Evolutionary conservation across 2,113 vertebrate genomes (phyloP).

Genomic region (Eolophus roseicapilla): DNA sequence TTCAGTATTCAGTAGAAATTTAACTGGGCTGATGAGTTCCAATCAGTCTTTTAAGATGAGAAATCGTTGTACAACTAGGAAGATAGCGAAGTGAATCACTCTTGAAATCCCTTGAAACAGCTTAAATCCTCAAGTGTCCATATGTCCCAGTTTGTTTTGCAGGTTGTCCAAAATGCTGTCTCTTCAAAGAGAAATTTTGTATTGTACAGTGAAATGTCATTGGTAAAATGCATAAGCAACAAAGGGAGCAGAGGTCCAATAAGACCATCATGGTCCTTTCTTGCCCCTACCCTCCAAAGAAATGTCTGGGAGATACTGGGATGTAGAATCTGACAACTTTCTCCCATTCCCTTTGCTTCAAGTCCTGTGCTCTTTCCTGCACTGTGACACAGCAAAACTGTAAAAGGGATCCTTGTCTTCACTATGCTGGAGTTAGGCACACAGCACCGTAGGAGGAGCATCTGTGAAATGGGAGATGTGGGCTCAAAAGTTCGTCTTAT

Average conservation of each 20-base stretch:
- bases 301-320: neutral
- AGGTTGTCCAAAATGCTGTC: fast-evolving
- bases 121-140: neutral
- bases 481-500: fast-evolving
- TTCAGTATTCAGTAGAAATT: neutral
- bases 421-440: neutral
- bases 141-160: neutral
- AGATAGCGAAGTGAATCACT: neutral
- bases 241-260: neutral
- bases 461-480: neutral
- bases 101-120: neutral
- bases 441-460: neutral
- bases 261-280: fast-evolving
- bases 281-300: neutral
- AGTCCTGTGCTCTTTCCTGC: neutral
- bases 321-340: neutral
- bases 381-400: neutral
- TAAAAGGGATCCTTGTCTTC: neutral
- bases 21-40: neutral
- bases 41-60: neutral
- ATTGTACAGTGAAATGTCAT: neutral
- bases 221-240: neutral
- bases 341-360: neutral
- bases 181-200: neutral
- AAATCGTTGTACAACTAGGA: neutral